Evolutionary conservation across 2,113 vertebrate species (phyloP), one percentile per base, ranked within the genome.

Genomic region (Machaerirhynchus nigripectus): DNA sequence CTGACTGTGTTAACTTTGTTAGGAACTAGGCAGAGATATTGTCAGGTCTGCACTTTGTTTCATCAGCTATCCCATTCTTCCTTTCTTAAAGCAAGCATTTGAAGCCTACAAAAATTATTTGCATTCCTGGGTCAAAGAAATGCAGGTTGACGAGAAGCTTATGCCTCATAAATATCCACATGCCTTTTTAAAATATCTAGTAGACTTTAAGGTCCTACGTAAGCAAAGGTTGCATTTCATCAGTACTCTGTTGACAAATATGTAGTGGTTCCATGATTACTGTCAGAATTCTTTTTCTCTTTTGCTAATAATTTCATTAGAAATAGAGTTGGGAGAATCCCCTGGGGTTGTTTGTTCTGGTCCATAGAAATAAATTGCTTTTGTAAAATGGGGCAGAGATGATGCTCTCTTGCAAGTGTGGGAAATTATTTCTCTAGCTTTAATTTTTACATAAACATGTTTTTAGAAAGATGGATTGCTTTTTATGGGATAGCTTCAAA

Each of bases 381-480:
- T 76, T 87, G 21, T 40, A 85, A 57, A 68, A 77, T 18, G 17
- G 1, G 11, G 11, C 15, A 87, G 40, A 46, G 18, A 70, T 47
- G 20, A 26, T 15, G 73, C 11, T 65, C 23, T 46, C 76, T 27
- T 57, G 40, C 30, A 75, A 78, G 15, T 49, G 6, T 71, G 31
- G 46, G 21, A 78, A 87, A 81, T 61, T 93, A 50, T 89, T 74
- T 56, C 28, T 76, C 42, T 73, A 52, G 20, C n/a, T 95, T 96
- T 92, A 80, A 75, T 95, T 96, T 96, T 95, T 86, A 93, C 30
- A 77, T 89, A 96, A 95, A 91, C 24, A 67, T 56, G n/a, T 39
- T 65, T 90, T 86, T 83, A 71, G 60, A 90, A 95, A 95, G 93
- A 97, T 93, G 26, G 42, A 96, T 97, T 80, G 39, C 49, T 88